Percentiles rank a stretch among this genome's conserved stretches.
phyloP scores from a whole-genome alignment of 2,797 vertebrate species.

The Pseudochromis fuscus region DNA sequence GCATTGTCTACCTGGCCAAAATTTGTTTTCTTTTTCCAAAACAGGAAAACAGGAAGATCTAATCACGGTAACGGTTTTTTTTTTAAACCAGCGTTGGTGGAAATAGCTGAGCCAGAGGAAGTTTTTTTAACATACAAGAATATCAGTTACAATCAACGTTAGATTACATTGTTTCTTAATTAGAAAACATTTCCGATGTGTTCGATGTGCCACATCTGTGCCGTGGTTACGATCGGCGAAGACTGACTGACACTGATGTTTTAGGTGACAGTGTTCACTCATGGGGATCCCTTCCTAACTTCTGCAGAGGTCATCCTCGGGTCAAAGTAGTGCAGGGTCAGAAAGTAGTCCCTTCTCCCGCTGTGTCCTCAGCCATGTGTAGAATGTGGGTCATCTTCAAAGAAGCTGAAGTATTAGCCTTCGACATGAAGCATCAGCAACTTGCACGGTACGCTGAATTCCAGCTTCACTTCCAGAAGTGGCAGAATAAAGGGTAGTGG shows the following conservation, averaged over 20 bases:
- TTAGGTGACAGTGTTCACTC: conserved; percentile 26
- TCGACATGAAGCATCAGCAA: conserved; percentile 56
- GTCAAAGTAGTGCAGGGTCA: conserved; percentile 72
- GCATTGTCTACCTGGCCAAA: conserved; percentile 59
- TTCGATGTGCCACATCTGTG: conserved; percentile 19
- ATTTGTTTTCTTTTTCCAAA: conserved; percentile 39
- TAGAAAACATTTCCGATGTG: conserved; percentile 26
- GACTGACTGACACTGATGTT: conserved; percentile 4
- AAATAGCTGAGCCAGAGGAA: conserved; percentile 22
- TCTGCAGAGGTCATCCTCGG: conserved; percentile 61
- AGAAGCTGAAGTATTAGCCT: conserved; percentile 65
- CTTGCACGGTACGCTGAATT: conserved; percentile 58
- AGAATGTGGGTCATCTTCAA: conserved; percentile 84
- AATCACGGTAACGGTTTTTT: conserved; percentile 32
- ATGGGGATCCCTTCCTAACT: conserved; percentile 50
- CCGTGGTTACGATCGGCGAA: conserved; percentile 17
- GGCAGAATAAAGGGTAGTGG: conserved; percentile 25
- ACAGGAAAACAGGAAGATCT: conserved; percentile 55
- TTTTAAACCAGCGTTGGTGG: conserved; percentile 19
- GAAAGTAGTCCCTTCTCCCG: conserved; percentile 74
- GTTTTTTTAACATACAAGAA: conserved; percentile 25
- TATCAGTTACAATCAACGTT: conserved; percentile 11
- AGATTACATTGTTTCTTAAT: conserved; percentile 22
- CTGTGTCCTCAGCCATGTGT: conserved; percentile 82
- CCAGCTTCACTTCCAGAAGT: conserved; percentile 33